These are phyloP conservation scores for Callorhinus ursinus DNA, from an alignment of 2,113 vertebrate genomes.

Conservation along the genomic window DNA sequence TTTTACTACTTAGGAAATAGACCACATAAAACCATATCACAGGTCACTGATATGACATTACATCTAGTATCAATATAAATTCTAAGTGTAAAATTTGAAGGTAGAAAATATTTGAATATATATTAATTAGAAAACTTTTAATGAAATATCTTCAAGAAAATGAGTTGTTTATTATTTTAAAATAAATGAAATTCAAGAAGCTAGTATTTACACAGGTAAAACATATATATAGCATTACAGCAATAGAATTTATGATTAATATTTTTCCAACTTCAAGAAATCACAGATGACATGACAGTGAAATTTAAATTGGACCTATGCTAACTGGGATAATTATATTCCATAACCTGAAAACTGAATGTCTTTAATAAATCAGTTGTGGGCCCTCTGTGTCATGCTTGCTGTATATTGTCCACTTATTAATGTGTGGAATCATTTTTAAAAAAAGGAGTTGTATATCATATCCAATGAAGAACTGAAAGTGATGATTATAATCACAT, in stretches of 20 bases:
- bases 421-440: background rate
- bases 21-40: background rate
- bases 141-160: background rate
- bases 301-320: background rate
- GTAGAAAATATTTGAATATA: background rate
- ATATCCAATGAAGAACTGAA: background rate
- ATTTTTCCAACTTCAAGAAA: slow-evolving; percentile 23
- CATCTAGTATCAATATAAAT: background rate
- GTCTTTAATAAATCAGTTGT: background rate
- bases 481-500: background rate
- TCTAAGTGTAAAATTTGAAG: background rate
- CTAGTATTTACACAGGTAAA: background rate
- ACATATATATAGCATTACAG: background rate
- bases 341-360: background rate
- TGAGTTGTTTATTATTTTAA: background rate
- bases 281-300: background rate
- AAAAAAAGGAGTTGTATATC: background rate
- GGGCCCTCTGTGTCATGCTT: background rate
- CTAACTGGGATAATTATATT: background rate
- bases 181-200: slow-evolving; percentile 19
- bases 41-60: background rate
- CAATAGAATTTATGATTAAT: background rate
- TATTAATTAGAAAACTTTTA: background rate
- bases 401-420: background rate
- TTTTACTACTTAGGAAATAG: background rate